Base-by-base conservation (phyloP, 1,140 invertebrate genomes). In the Streblospio benedicti region DNA sequence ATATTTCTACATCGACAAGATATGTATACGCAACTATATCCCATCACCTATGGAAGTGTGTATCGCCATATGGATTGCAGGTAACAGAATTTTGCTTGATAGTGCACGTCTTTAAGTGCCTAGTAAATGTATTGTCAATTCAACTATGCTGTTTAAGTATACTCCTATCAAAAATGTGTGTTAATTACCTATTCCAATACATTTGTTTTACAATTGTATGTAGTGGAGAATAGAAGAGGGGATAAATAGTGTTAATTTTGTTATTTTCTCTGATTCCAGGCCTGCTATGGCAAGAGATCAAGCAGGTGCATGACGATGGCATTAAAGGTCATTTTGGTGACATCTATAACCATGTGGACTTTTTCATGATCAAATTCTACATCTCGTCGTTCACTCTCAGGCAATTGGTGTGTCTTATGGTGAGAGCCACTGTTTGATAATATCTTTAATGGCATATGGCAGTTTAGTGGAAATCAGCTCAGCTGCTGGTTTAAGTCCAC, bases 261-360 rank as follows among this genome's bases (percentile, higher is more conserved):
- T n/a, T n/a, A n/a, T n/a, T n/a, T n/a, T n/a, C n/a, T 61, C 31
- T 31, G 16, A 31, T 64, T 59, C 1, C 65, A 75, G 75, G 75
- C 25, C 69, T 74, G 68, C 38, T 73, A 2, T 74, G 71, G 70
- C 71, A 75, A 47, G 75, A 74, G 50, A 59, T 74, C 16, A 75
- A 75, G 49, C 74, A 77, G 59, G 58, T 76, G 3, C 74, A 74
- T 58, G 45, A 61, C n/a, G 67, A 67, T 14, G 75, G 75, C 0
- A 32, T 73, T 14, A 63, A 67, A 9, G 66, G 70, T 30, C 74
- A 76, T 55, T 72, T 76, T 47, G 67, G 71, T 38, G 71, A 72
- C 2, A 60, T 75, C 6, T 76, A 76, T 63, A 76, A 76, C 55
- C 71, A 69, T 47, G 54, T 76, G 23, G 75, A 76, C 59, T 67